Evolutionary conservation across 1,140 invertebrate species (phyloP).

Genomic region (Physella acuta): DNA sequence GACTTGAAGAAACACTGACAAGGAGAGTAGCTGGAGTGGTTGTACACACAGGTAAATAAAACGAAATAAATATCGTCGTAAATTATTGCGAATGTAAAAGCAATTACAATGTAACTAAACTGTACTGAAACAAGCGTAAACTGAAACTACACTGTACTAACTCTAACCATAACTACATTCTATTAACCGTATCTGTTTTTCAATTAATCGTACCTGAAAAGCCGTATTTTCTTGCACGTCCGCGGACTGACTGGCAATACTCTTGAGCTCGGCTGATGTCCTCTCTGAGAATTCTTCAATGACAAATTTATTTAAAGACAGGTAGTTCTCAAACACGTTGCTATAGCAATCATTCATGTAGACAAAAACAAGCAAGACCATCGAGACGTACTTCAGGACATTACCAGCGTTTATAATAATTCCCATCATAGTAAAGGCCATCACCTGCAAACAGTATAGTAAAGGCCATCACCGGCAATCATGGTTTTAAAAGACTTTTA

Average conservation of each 20-base stretch:
- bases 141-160: too few species aligned
- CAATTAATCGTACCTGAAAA: conserved; percentile 43
- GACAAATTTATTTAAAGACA: conserved; percentile 54
- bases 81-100: too few species aligned
- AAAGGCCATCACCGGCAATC: too few species aligned
- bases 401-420: conserved; percentile 57
- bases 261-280: conserved; percentile 52
- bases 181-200: too few species aligned
- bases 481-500: too few species aligned
- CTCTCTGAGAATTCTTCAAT: conserved; percentile 54
- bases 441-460: conserved; percentile 25
- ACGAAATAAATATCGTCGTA: too few species aligned
- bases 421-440: conserved; percentile 58
- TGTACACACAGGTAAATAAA: too few species aligned
- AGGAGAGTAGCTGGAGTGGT: too few species aligned
- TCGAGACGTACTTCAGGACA: conserved; percentile 55
- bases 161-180: too few species aligned
- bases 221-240: conserved; percentile 53
- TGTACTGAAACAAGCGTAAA: too few species aligned
- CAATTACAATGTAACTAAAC: too few species aligned
- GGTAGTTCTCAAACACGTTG: conserved; percentile 57
- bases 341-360: conserved; percentile 59
- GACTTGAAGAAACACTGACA: too few species aligned
- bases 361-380: conserved; percentile 53
- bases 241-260: conserved; percentile 52